Evolutionary conservation across 2,797 vertebrate species (phyloP).

Genomic region (Taeniopygia guttata): DNA sequence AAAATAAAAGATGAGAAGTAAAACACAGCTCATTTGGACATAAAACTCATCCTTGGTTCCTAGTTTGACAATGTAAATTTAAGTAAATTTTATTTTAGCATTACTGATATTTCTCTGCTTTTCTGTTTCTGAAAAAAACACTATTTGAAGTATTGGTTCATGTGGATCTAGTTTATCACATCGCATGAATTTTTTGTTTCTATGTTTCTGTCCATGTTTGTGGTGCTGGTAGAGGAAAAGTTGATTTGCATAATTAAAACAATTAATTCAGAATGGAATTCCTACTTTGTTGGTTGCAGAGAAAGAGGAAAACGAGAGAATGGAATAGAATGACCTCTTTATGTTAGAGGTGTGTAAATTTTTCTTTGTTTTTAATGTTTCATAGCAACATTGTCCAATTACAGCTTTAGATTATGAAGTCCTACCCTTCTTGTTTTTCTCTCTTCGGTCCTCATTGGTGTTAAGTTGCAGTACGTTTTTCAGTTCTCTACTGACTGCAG

Average conservation of each 20-base stretch:
- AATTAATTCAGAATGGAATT: not conserved
- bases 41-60: not conserved
- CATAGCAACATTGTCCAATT: not conserved
- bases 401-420: too few relatives aligned
- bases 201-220: not conserved
- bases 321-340: not conserved
- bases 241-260: not conserved
- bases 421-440: too few relatives aligned
- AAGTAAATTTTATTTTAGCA: not conserved
- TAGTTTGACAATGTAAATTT: not conserved
- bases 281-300: not conserved
- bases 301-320: not conserved
- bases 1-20: not conserved
- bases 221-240: not conserved
- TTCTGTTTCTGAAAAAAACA: not conserved
- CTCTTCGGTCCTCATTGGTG: not conserved
- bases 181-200: not conserved
- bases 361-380: not conserved
- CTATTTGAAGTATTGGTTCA: not conserved
- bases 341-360: not conserved
- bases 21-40: not conserved
- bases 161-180: not conserved
- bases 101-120: not conserved
- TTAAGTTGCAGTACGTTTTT: not conserved
- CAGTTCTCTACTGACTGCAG: not conserved